Evolutionary conservation across 2,888 invertebrate species (phyloP).

Genomic region (Drosophila ochracea): DNA sequence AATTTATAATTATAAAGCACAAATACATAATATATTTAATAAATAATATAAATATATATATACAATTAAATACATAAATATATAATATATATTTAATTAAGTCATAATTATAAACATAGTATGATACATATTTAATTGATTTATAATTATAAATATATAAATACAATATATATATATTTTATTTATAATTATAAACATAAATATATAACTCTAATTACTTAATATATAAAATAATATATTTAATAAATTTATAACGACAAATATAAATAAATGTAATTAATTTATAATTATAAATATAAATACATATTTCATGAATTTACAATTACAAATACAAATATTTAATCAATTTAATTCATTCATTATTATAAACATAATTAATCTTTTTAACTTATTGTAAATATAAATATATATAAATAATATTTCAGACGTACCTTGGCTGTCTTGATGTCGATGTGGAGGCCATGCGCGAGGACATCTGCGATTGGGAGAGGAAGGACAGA

Average conservation of each 20-base stretch:
- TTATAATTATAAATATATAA: no score
- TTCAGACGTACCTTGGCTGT: conserved; percentile 82
- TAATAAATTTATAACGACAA: no score
- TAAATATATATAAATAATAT: not conserved
- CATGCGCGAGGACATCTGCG: conserved; percentile 90
- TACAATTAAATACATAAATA: no score
- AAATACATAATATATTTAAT: not conserved
- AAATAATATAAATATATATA: no score
- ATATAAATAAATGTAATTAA: not conserved
- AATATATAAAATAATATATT: no score
- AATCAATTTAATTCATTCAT: not conserved
- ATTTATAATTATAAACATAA: not conserved
- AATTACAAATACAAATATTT: not conserved
- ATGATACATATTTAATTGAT: no score
- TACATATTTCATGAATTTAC: not conserved
- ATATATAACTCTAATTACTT: no score
- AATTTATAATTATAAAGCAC: not conserved
- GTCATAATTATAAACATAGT: no score
- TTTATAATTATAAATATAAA: not conserved
- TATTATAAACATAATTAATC: not conserved
- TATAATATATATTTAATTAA: no score
- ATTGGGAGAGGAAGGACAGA: conserved; percentile 87
- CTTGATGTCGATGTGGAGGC: conserved; percentile 88
- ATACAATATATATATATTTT: no score
- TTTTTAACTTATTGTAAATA: not conserved